phyloP scores from a whole-genome alignment of 1,140 invertebrate species.

The Stegodyphus dumicola region DNA sequence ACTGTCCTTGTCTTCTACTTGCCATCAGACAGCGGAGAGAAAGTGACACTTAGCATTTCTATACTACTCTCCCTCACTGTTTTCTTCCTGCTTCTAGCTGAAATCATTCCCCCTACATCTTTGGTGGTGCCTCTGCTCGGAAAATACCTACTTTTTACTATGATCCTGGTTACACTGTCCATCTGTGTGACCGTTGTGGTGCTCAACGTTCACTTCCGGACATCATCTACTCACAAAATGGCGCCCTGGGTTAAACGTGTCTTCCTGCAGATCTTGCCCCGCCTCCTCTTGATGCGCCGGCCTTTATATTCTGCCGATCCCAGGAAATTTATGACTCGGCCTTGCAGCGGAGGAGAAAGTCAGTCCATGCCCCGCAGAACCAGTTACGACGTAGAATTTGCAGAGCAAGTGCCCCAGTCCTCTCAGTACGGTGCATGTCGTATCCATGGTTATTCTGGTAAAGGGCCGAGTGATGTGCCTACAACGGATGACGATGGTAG shows the following conservation, averaged over 20 bases:
- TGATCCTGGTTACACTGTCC: slow-evolving; percentile 96
- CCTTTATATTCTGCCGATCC: slow-evolving; percentile 63
- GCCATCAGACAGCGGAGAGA: slow-evolving; percentile 98
- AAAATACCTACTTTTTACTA: slow-evolving; percentile 98
- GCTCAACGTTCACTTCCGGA: slow-evolving; percentile 98
- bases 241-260: slow-evolving; percentile 86
- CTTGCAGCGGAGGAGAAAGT: slow-evolving; percentile 21
- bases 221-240: slow-evolving; percentile 97
- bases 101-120: slow-evolving; percentile 98
- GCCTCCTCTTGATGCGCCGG: slow-evolving; percentile 69
- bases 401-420: slow-evolving; percentile 10
- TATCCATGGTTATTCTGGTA: slow-evolving; percentile 44
- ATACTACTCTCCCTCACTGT: slow-evolving; percentile 98
- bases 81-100: slow-evolving; percentile 97
- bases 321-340: slow-evolving; percentile 30
- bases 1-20: slow-evolving; percentile 98
- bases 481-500: slow-evolving; percentile 30
- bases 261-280: slow-evolving; percentile 90
- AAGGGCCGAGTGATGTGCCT: background rate
- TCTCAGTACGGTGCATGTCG: slow-evolving; percentile 40
- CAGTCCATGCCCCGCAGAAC: slow-evolving; percentile 30
- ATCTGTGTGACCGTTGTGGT: slow-evolving; percentile 98
- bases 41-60: slow-evolving; percentile 76
- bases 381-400: slow-evolving; percentile 38
- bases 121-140: slow-evolving; percentile 94